Evolutionary conservation across 2,113 vertebrate genomes (phyloP), one percentile per base, ranked within the genome.

Genomic region (Charina bottae): DNA sequence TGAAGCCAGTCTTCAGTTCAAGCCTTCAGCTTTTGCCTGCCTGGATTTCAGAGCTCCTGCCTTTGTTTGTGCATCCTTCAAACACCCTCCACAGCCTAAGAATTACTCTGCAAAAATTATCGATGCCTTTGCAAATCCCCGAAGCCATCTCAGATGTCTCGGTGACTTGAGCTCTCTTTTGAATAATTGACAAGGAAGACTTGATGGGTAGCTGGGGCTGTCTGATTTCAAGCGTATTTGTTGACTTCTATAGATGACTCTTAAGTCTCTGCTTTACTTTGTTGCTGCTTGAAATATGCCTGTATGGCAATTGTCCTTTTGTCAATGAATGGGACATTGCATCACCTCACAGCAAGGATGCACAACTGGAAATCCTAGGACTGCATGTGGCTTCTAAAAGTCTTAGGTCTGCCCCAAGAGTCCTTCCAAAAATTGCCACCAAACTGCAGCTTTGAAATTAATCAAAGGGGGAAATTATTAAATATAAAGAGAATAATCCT

Each of bases 121-220:
- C 95, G 95, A 96, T 93, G 90, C 92, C 92, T 92, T 89, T 85
- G 83, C 85, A 64, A 78, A 90, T 97, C 97, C 96, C 97, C 92
- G 62, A 94, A 95, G 97, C 89, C 92, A 2, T 97, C 97, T 98
- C 97, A 6, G 0, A 91, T 96, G 93, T 94, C 97, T 96, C 91
- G 91, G 96, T 94, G 94, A 95, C 95, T 94, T 84, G 94, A 94
- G 90, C 93, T 96, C 89, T 91, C 21, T 96, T 59, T 97, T 98
- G 96, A 99, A 98, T 98, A 96, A 98, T 98, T 96, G 91, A 97
- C 95, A 93, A 94, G 85, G 53, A 64, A 95, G 94, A 90, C 93
- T 88, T 83, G 87, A 42, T 91, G 89, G 93, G 92, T 94, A 95
- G 94, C 91, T 59, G 64, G 96, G 92, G 58, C 95, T 95, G 93